phyloP scores from a whole-genome alignment of 2,888 invertebrate species.

The Pedicia rivosa region DNA sequence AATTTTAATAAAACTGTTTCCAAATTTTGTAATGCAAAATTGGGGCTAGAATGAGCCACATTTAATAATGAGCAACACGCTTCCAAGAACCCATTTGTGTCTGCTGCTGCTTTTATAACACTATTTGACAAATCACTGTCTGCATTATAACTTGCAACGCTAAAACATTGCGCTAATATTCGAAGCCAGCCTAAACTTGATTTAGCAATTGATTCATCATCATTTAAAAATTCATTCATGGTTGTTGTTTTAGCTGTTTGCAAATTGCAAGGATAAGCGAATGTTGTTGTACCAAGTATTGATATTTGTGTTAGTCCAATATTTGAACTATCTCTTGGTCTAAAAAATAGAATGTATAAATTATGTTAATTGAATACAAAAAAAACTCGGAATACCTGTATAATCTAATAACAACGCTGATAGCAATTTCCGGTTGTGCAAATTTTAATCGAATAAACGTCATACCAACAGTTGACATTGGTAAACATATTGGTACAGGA shows the following conservation, averaged over 20 bases:
- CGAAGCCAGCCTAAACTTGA: slow-evolving; percentile 70
- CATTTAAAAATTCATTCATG: slow-evolving; percentile 12
- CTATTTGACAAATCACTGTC: slow-evolving; percentile 27
- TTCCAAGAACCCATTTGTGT: slow-evolving; percentile 47
- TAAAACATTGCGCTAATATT: slow-evolving; percentile 64
- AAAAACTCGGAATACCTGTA: no score
- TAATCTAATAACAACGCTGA: slow-evolving; percentile 51
- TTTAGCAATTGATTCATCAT: slow-evolving; percentile 29
- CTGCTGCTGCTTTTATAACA: slow-evolving; percentile 44
- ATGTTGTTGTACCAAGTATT: slow-evolving; percentile 71
- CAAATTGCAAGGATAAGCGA: slow-evolving; percentile 35
- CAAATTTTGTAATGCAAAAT: slow-evolving; percentile 38
- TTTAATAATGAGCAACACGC: slow-evolving; percentile 56
- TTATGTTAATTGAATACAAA: slow-evolving; percentile 4
- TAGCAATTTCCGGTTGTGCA: slow-evolving; percentile 70
- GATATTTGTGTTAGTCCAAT: slow-evolving; percentile 79
- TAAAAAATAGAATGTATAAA: no score
- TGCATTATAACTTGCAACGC: slow-evolving; percentile 27
- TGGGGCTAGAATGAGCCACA: slow-evolving; percentile 44
- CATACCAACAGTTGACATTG: slow-evolving; percentile 72
- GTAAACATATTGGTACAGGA: slow-evolving; percentile 69
- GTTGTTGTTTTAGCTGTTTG: slow-evolving; percentile 10
- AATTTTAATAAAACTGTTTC: slow-evolving; percentile 54
- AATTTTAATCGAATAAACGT: slow-evolving; percentile 73
- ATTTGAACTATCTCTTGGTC: slow-evolving; percentile 77